Conservation (phyloP, 2,797 vertebrate genomes). For the Alfaro cultratus region DNA sequence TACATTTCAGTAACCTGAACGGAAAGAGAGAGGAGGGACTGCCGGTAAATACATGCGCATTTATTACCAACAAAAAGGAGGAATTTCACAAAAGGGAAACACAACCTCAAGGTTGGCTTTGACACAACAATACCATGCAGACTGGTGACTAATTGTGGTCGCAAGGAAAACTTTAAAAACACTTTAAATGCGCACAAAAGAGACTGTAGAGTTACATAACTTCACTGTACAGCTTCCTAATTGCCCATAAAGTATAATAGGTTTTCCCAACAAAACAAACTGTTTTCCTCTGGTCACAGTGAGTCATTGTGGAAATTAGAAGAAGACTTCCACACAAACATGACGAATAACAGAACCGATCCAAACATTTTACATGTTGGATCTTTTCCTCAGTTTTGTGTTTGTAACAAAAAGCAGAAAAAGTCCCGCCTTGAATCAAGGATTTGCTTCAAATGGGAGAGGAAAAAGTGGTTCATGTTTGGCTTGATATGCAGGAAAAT, state of each 20-base stretch:
- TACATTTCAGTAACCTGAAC: background rate
- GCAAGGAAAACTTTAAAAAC: background rate
- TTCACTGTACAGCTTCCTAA: background rate
- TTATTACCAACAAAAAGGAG: background rate
- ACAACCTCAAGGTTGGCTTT: background rate
- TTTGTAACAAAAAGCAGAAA: background rate
- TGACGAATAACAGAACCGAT: background rate
- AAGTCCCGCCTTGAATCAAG: background rate
- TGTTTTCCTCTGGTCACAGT: background rate
- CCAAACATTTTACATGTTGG: background rate
- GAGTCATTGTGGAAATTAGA: background rate
- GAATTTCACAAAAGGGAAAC: background rate
- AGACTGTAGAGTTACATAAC: background rate
- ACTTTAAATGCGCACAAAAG: too few species aligned
- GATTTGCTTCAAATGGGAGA: background rate
- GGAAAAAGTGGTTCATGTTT: background rate
- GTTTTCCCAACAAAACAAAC: background rate
- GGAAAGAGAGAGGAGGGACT: background rate
- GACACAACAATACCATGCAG: background rate
- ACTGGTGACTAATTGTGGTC: background rate
- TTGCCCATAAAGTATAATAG: background rate
- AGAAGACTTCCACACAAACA: background rate
- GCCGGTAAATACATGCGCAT: background rate
- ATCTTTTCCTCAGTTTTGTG: background rate
- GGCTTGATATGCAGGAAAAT: background rate